These are phyloP conservation scores for Athalia cordata DNA, from an alignment of 2,888 invertebrate species.

Conservation along the genomic window DNA sequence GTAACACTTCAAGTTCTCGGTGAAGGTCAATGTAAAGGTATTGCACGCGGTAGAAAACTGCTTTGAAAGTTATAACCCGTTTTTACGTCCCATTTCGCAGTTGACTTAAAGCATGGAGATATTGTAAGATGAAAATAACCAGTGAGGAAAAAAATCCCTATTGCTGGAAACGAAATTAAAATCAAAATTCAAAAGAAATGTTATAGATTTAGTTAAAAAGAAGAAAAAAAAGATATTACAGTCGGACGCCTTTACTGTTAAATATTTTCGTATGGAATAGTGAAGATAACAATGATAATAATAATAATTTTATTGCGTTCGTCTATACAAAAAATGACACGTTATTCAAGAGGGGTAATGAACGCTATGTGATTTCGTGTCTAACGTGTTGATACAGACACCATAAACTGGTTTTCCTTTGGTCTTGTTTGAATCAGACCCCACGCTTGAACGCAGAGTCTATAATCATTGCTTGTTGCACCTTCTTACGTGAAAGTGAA, in stretches of 20 bases:
- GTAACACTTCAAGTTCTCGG: constrained; percentile 5
- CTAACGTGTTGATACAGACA: neutral
- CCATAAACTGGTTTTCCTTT: neutral
- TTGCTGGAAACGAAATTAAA: neutral
- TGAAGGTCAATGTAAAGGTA: constrained; percentile 12
- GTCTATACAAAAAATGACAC: too few relatives aligned
- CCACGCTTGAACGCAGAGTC: constrained; percentile 11
- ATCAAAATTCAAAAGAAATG: too few relatives aligned
- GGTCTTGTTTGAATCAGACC: neutral
- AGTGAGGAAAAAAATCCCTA: neutral
- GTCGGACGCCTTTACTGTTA: too few relatives aligned
- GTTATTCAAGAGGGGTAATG: too few relatives aligned
- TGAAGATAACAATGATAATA: too few relatives aligned
- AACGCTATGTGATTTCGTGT: too few relatives aligned
- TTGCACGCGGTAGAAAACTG: constrained; percentile 1
- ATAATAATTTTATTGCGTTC: too few relatives aligned
- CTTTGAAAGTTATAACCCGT: constrained; percentile 20
- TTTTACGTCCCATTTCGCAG: neutral
- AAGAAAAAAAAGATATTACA: too few relatives aligned
- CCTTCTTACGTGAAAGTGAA: constrained; percentile 17
- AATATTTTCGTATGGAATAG: too few relatives aligned
- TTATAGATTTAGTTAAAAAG: too few relatives aligned
- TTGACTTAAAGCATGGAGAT: neutral
- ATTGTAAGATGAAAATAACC: neutral
- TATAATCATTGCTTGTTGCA: constrained; percentile 28